Evolutionary conservation across 2,888 invertebrate genomes (phyloP), one percentile per base, ranked within the genome.

Genomic region (Lissonota sp.): DNA sequence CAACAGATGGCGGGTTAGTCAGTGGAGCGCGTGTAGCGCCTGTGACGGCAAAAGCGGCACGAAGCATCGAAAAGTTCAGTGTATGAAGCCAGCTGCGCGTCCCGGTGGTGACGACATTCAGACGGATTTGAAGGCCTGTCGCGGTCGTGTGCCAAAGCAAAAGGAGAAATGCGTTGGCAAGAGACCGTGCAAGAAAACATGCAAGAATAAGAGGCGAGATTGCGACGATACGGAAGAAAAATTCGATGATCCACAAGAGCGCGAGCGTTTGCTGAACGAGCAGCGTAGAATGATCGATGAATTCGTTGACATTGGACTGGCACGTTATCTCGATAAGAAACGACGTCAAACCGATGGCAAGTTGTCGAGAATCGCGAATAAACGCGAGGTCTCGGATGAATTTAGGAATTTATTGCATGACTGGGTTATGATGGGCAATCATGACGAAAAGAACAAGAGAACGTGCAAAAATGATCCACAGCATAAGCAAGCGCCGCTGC

Each of bases 1-100:
- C 69, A 82, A 5, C 80, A 95, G 95, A 88, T 95, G 95, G 95
- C 94, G 94, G 89, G 92, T 94, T 4, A 95, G 95, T 6, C 94
- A 94, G 69, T 95, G 95, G 95, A 94, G 95, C 83, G 93, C 93
- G 78, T 96, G 95, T 87, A 93, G 93, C 53, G 94, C 94, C 0
- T 94, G 94, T 84, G 93, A 92, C 85, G 92, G 92, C 70, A 92
- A 92, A 80, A 91, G 93, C 6, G 94, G 94, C 0, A 86, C 92
- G 4, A 89, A 91, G 67, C 90, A 88, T 40, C 90, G 94, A 5
- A 92, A 93, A 80, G 93, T 94, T 8, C 93, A 93, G 73, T 94
- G 94, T 83, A 92, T 94, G 0, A 89, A 90, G 62, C 93, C 93
- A 79, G 91, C 93, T 2, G 91, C 93, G 0, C 91, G 88, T 63